phyloP scores from a whole-genome alignment of 1,140 invertebrate genomes.

The Latrodectus geometricus region DNA sequence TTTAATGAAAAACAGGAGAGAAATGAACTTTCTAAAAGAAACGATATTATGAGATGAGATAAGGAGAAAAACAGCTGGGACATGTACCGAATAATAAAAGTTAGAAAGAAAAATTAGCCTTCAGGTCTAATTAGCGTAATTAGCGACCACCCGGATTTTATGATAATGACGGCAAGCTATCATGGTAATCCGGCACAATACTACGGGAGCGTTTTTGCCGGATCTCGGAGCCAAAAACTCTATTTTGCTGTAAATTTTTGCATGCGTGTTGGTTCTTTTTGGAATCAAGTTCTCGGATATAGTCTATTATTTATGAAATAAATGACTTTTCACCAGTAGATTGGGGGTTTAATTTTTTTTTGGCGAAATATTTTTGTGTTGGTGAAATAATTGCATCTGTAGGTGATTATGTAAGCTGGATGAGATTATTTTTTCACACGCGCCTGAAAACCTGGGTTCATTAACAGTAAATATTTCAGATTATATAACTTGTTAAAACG shows the following conservation, averaged over 20 bases:
- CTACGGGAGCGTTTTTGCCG: not conserved
- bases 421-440: too few relatives aligned
- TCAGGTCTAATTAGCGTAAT: conserved; percentile 53
- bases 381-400: too few relatives aligned
- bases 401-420: too few relatives aligned
- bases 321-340: not conserved
- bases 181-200: conserved; percentile 10
- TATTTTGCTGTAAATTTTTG: conserved; percentile 3
- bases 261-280: not conserved
- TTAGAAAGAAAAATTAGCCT: conserved; percentile 39
- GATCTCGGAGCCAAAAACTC: not conserved
- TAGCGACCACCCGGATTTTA: conserved; percentile 20
- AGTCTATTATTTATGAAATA: not conserved
- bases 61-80: conserved; percentile 5
- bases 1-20: not conserved
- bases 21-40: conserved; percentile 39
- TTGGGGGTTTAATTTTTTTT: not conserved
- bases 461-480: too few relatives aligned
- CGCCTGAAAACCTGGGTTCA: too few relatives aligned
- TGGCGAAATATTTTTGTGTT: too few relatives aligned
- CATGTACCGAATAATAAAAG: conserved; percentile 43
- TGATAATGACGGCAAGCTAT: conserved; percentile 8
- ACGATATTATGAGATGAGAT: not conserved
- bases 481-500: too few relatives aligned
- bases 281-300: not conserved